Conservation (phyloP, 2,797 vertebrate species). For the Heterohyrax brucei region DNA sequence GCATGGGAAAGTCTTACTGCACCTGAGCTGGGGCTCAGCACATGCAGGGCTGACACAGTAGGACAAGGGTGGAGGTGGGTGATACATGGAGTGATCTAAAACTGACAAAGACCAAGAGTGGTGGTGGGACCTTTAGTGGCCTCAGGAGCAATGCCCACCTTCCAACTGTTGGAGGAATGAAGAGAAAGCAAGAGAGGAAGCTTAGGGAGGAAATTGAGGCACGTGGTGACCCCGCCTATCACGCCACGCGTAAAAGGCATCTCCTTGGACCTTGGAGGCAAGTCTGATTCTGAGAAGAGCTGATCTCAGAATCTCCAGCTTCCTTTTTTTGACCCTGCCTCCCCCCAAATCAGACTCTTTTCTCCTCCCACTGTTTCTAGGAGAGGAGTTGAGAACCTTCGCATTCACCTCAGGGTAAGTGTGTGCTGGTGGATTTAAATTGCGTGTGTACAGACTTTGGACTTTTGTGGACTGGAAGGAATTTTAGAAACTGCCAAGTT, state of each 20-base stretch:
- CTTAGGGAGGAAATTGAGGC: not conserved
- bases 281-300: not conserved
- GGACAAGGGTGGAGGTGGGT: not conserved
- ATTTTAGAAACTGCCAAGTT: not conserved
- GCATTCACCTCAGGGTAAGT: not conserved
- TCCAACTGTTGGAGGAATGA: rapidly evolving
- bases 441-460: not conserved
- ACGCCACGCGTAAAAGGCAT: too few species aligned
- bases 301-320: not conserved
- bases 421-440: not conserved
- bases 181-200: not conserved
- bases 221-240: rapidly evolving
- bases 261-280: too few species aligned
- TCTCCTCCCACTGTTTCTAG: not conserved
- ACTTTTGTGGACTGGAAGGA: not conserved
- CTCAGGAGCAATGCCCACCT: not conserved
- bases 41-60: not conserved
- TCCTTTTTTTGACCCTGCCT: not conserved
- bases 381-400: not conserved
- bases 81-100: not conserved
- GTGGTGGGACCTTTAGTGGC: not conserved
- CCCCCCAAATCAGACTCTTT: not conserved
- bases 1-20: slow-evolving; percentile 16
- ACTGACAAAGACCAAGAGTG: not conserved
- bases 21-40: rapidly evolving